phyloP scores from a whole-genome alignment of 2,888 invertebrate species.

The Perizoma flavofasciatum region DNA sequence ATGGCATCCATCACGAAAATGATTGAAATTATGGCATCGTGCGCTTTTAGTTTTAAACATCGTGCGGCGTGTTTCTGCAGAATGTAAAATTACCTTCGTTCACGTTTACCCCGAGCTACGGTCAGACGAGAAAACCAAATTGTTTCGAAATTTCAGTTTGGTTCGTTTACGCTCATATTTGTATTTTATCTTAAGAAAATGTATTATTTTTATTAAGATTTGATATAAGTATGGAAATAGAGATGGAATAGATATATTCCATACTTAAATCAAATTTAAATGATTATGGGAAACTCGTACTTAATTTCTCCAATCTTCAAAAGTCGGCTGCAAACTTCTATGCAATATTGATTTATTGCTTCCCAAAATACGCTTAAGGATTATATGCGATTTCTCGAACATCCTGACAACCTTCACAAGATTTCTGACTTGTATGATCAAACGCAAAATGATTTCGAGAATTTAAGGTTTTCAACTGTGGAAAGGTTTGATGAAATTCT shows the following conservation, averaged over 20 bases:
- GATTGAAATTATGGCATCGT: conserved; percentile 62
- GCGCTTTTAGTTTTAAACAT: conserved; percentile 42
- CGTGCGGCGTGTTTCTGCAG: conserved; percentile 47
- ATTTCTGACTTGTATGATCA: too few species aligned
- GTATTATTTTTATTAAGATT: too few species aligned
- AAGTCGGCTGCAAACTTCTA: conserved; percentile 36
- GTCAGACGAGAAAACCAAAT: conserved; percentile 12
- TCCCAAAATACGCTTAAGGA: conserved; percentile 40
- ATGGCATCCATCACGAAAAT: conserved; percentile 67
- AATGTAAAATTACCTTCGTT: conserved; percentile 49
- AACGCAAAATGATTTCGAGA: too few species aligned
- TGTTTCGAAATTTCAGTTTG: conserved; percentile 21
- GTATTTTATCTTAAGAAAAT: not conserved
- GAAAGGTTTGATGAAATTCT: not conserved
- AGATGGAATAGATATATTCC: too few species aligned
- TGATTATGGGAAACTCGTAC: conserved; percentile 47
- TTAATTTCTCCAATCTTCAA: conserved; percentile 48
- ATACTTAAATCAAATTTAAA: too few species aligned
- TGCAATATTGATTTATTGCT: conserved; percentile 51
- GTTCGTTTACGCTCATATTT: not conserved
- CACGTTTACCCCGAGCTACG: conserved; percentile 38
- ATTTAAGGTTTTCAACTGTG: too few species aligned
- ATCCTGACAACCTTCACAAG: conserved; percentile 23
- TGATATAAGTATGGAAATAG: too few species aligned
- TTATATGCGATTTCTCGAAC: conserved; percentile 39